phyloP scores from a whole-genome alignment of 2,888 invertebrate genomes.

The Phytoseiulus persimilis region DNA sequence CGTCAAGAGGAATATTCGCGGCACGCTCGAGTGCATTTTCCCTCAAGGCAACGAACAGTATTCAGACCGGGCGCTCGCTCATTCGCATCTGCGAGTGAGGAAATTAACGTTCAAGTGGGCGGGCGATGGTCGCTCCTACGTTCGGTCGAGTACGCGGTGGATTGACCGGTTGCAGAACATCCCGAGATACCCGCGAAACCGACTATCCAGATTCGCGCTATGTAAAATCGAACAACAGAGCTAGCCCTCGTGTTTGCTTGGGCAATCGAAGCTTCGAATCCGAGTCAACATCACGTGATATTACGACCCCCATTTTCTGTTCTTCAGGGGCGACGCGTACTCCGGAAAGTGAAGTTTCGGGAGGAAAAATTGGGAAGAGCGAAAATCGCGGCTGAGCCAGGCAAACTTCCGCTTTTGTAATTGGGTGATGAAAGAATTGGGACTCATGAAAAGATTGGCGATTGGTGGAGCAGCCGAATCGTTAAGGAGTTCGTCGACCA shows the following conservation, averaged over 20 bases:
- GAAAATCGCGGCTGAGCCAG: too few species aligned
- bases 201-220: background rate
- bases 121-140: background rate
- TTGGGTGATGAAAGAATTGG: too few species aligned
- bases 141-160: background rate
- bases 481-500: too few species aligned
- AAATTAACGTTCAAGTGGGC: background rate
- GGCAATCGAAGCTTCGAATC: background rate
- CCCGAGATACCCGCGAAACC: background rate
- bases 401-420: too few species aligned
- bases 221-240: background rate
- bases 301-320: too few species aligned
- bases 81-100: background rate
- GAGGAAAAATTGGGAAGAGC: too few species aligned
- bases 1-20: background rate
- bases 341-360: too few species aligned
- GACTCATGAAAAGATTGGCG: too few species aligned
- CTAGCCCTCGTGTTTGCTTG: background rate
- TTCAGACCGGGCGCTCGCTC: background rate
- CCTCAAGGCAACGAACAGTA: constrained; percentile 5
- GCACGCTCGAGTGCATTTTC: background rate
- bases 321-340: too few species aligned
- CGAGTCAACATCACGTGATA: too few species aligned
- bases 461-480: too few species aligned
- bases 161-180: background rate